Conservation (phyloP, 2,797 vertebrate genomes). For the Microcaecilia unicolor region DNA sequence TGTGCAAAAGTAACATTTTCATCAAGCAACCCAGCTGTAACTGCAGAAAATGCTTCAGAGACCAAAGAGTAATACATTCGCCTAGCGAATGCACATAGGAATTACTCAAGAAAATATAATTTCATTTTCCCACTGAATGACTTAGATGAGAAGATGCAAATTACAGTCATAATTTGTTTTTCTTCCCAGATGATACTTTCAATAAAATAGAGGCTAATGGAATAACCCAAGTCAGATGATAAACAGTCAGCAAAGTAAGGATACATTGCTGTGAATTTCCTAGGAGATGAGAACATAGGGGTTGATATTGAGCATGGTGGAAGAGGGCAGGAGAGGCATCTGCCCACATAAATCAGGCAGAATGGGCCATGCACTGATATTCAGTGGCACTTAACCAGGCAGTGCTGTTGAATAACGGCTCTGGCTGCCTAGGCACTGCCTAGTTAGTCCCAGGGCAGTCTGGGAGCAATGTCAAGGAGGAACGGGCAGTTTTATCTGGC, state of each 20-base stretch:
- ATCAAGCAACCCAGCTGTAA: conserved; percentile 17
- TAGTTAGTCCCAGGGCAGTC: too few relatives aligned
- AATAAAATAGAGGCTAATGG: neutral
- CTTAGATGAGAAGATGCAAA: neutral
- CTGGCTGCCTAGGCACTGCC: too few relatives aligned
- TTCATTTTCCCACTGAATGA: neutral
- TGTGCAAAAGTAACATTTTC: conserved; percentile 21
- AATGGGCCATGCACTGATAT: too few relatives aligned
- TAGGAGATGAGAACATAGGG: too few relatives aligned
- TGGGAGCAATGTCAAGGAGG: too few relatives aligned
- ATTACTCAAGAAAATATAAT: neutral
- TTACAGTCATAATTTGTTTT: neutral
- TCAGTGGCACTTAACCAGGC: too few relatives aligned
- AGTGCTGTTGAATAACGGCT: too few relatives aligned
- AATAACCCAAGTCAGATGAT: neutral
- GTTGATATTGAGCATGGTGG: too few relatives aligned
- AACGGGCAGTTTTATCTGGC: too few relatives aligned
- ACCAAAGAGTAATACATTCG: neutral
- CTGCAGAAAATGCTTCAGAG: neutral
- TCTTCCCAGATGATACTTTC: neutral
- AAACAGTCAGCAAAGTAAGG: neutral
- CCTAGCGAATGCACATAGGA: conserved; percentile 8
- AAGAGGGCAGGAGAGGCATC: too few relatives aligned
- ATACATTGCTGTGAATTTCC: too few relatives aligned
- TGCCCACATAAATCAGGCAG: too few relatives aligned